phyloP scores from a whole-genome alignment of 2,888 invertebrate genomes.

The Chelonus formosanus region DNA sequence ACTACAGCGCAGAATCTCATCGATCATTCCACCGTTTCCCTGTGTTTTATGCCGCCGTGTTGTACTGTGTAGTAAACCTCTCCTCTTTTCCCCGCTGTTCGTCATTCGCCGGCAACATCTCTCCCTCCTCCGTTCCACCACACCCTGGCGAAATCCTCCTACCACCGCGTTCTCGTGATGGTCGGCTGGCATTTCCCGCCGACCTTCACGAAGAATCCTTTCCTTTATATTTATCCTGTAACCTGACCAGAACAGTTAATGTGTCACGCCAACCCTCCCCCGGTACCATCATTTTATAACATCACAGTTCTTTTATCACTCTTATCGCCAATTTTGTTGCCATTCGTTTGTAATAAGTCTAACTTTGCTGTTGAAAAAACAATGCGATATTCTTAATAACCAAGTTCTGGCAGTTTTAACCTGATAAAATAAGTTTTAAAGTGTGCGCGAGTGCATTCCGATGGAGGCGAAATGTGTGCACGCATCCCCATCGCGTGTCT shows the following conservation, averaged over 20 bases:
- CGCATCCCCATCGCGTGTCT: slow-evolving; percentile 47
- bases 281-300: slow-evolving; percentile 5
- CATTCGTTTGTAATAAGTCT: too few relatives aligned
- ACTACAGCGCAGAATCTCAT: slow-evolving; percentile 64
- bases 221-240: slow-evolving; percentile 64
- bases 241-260: slow-evolving; percentile 61
- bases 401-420: too few relatives aligned
- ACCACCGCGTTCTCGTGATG: slow-evolving; percentile 53
- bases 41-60: slow-evolving; percentile 60
- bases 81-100: slow-evolving; percentile 35
- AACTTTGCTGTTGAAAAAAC: too few relatives aligned
- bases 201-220: slow-evolving; percentile 63
- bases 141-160: slow-evolving; percentile 36
- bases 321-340: too few relatives aligned
- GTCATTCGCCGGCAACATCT: slow-evolving; percentile 37
- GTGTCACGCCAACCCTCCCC: slow-evolving; percentile 41
- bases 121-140: slow-evolving; percentile 35
- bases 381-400: too few relatives aligned
- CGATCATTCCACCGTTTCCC: slow-evolving; percentile 63
- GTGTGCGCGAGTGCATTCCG: slow-evolving; percentile 42
- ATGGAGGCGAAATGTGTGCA: slow-evolving; percentile 45
- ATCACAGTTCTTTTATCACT: not conserved
- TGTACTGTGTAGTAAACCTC: slow-evolving; percentile 50
- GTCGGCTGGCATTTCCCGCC: slow-evolving; percentile 62
- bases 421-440: not conserved